A percentile compares a stretch with the other conserved stretches of the same genome.
These are phyloP conservation scores for Tachystola acroxantha DNA, from an alignment of 2,888 invertebrate species.

Conservation along the genomic window DNA sequence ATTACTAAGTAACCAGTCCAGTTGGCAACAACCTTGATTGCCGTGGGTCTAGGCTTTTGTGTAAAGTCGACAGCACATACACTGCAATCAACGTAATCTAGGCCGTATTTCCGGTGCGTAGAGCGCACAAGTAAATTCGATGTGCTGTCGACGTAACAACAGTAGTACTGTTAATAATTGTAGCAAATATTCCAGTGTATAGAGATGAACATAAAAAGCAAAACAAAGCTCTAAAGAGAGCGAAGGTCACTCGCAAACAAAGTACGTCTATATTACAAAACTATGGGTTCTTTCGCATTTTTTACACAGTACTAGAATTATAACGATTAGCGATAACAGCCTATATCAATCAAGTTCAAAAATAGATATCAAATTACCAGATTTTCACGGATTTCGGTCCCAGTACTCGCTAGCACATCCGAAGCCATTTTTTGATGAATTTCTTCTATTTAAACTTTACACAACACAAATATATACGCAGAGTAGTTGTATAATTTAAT, in stretches of 20 bases:
- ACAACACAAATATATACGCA: neutral
- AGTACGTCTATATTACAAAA: neutral
- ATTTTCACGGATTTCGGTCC: conserved; percentile 61
- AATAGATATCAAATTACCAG: conserved; percentile 42
- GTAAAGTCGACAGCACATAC: too few relatives aligned
- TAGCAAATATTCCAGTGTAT: too few relatives aligned
- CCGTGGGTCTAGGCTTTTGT: neutral
- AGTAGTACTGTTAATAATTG: too few relatives aligned
- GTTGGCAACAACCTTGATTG: neutral
- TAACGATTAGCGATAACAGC: neutral
- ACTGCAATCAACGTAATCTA: too few relatives aligned
- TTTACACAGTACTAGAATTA: neutral
- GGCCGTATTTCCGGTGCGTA: too few relatives aligned
- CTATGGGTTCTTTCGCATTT: neutral
- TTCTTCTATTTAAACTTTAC: neutral
- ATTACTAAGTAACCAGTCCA: neutral
- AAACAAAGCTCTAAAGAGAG: conserved; percentile 19
- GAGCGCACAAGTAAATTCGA: too few relatives aligned
- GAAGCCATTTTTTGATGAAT: conserved; percentile 43
- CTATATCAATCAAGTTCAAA: neutral
- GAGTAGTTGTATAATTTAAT: too few relatives aligned
- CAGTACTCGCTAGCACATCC: conserved; percentile 44
- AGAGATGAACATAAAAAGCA: conserved; percentile 4
- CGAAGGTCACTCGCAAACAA: conserved; percentile 34
- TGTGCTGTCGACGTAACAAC: too few relatives aligned